Percentiles rank a stretch among this genome's conserved stretches.
Conservation (phyloP, 37 sponge, comb jelly and placozoan genomes). For the Geodia barretti region DNA sequence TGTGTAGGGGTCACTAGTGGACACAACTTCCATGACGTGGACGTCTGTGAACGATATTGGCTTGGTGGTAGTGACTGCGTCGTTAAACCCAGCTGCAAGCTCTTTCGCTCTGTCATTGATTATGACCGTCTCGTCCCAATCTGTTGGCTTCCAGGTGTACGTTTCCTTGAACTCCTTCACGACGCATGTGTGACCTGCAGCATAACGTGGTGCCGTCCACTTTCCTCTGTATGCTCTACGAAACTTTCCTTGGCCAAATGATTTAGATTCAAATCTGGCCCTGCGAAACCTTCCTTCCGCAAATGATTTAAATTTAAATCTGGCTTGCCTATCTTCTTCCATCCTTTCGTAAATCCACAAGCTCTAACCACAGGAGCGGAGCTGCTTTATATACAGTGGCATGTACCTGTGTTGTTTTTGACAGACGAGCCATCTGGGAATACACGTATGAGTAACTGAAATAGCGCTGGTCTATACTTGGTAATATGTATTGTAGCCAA, state of each 20-base stretch:
- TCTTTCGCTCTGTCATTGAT: conserved; percentile 22
- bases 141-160: conserved; percentile 35
- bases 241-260: conserved; percentile 52
- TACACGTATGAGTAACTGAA: too few species aligned
- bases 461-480: too few species aligned
- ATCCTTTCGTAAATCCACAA: too few species aligned
- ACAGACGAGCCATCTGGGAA: too few species aligned
- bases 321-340: too few species aligned
- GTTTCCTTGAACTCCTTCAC: conserved; percentile 41
- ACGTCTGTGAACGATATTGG: conserved; percentile 36
- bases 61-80: not conserved
- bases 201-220: conserved; percentile 8
- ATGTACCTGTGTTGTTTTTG: too few species aligned
- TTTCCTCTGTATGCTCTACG: conserved; percentile 48
- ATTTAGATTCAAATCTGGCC: conserved; percentile 2
- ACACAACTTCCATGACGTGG: conserved; percentile 6
- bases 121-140: conserved; percentile 40
- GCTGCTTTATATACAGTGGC: too few species aligned
- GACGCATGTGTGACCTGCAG: conserved; percentile 34
- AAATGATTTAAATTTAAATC: conserved; percentile 18
- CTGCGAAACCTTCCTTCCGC: conserved; percentile 49
- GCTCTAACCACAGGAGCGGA: too few species aligned
- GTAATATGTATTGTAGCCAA: too few species aligned
- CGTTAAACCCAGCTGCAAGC: conserved; percentile 37
- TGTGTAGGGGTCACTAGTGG: not conserved